Percentiles rank a stretch among this genome's conserved stretches.
Evolutionary conservation across 2,797 vertebrate genomes (phyloP).

Genomic region (Peromyscus attwateri): DNA sequence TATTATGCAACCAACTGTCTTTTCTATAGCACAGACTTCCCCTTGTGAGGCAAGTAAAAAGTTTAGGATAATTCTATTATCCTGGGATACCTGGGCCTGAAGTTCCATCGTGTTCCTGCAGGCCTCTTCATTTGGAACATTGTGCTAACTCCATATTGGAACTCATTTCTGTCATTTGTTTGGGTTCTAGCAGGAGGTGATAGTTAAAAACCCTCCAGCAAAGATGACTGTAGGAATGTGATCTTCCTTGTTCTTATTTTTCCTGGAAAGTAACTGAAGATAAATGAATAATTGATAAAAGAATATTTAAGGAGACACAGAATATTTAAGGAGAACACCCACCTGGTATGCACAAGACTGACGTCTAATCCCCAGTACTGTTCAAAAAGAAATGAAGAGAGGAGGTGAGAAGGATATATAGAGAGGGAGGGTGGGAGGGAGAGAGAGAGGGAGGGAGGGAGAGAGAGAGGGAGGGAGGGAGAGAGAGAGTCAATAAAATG

Average conservation of each 20-base stretch:
- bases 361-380: not conserved
- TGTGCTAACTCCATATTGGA: no score
- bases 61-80: no score
- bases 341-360: not conserved
- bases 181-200: not conserved
- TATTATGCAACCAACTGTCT: not conserved
- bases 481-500: no score
- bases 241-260: conserved; percentile 1
- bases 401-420: not conserved
- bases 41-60: not conserved
- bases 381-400: not conserved
- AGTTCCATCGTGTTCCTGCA: no score
- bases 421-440: not conserved
- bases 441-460: no score
- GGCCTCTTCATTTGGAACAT: no score
- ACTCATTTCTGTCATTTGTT: not conserved
- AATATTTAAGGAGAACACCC: not conserved
- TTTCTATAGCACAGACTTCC: not conserved
- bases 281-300: not conserved
- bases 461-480: no score
- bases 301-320: not conserved
- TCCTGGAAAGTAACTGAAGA: conserved; percentile 3
- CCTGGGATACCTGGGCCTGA: no score
- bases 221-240: not conserved
- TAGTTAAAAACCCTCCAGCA: not conserved